Conservation (phyloP, 2,797 vertebrate genomes). For the Presbytis comata region DNA sequence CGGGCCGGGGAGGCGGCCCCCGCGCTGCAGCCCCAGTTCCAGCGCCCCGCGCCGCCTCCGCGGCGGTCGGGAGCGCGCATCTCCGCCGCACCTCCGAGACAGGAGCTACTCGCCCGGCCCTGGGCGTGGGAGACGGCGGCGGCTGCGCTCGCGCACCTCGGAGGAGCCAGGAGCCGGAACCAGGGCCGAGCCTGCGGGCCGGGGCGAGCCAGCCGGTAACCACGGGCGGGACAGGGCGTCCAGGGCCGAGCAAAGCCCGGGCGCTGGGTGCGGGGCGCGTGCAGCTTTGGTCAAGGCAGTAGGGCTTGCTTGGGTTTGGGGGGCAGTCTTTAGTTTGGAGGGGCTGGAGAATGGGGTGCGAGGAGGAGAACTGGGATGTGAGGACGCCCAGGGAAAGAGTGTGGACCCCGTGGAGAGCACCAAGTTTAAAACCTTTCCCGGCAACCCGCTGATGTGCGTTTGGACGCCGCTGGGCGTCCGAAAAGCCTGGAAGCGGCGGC, state of each 20-base stretch:
- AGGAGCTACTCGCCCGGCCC: not conserved
- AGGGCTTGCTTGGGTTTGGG: not conserved
- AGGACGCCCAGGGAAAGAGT: not conserved
- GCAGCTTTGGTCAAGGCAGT: not conserved
- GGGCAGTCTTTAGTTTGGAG: not conserved
- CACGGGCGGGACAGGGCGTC: not conserved
- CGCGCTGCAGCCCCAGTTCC: not conserved
- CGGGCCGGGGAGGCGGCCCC: not conserved
- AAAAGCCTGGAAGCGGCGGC: not conserved
- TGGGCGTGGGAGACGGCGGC: not conserved
- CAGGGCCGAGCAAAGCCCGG: not conserved
- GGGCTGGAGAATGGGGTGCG: not conserved
- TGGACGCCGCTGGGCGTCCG: not conserved
- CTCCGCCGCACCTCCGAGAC: not conserved
- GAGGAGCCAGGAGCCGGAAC: not conserved
- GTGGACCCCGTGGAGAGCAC: not conserved
- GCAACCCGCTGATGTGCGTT: not conserved
- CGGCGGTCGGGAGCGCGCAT: conserved; percentile 38
- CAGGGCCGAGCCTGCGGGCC: not conserved
- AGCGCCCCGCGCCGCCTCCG: not conserved
- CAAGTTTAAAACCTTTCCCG: not conserved
- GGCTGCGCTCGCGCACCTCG: not conserved
- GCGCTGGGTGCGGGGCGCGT: too few species aligned
- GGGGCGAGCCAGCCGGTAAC: conserved; percentile 10
- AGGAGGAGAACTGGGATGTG: not conserved